phyloP scores from a whole-genome alignment of 2,113 vertebrate species.

The Salvelinus sp. region DNA sequence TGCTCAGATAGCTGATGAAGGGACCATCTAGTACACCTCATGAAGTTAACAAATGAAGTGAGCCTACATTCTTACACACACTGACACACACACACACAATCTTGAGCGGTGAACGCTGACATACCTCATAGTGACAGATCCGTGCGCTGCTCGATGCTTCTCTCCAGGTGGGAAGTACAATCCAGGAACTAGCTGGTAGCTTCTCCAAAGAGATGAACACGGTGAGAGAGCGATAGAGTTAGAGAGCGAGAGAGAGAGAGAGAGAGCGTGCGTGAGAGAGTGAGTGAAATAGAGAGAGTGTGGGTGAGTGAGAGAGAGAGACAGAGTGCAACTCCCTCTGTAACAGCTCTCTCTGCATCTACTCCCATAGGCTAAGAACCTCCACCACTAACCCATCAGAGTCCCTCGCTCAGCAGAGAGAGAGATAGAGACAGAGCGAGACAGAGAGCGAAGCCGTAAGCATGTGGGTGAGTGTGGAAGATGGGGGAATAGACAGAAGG shows the following conservation, averaged over 20 bases:
- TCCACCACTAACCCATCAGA: conserved; percentile 62
- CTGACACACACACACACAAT: conserved; percentile 4
- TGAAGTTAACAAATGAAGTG: too few relatives aligned
- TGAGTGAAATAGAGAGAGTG: conserved; percentile 23
- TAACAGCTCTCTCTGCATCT: conserved; percentile 42
- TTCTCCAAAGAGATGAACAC: conserved; percentile 41
- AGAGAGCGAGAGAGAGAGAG: conserved; percentile 20
- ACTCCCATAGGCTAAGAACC: conserved; percentile 62
- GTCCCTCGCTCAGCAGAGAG: background rate
- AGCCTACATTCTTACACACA: background rate
- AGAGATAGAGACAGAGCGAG: background rate
- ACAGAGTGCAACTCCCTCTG: conserved; percentile 33
- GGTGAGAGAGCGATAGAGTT: conserved; percentile 20
- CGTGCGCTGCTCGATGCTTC: conserved; percentile 21
- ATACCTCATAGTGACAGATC: conserved; percentile 59
- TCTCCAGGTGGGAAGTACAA: conserved; percentile 39
- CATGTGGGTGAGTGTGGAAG: conserved; percentile 5
- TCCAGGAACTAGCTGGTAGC: conserved; percentile 39
- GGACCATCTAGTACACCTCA: too few relatives aligned
- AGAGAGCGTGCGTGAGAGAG: conserved; percentile 24
- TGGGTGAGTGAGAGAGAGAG: conserved; percentile 23
- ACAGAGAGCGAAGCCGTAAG: background rate
- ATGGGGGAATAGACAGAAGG: background rate
- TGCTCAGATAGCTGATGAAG: too few relatives aligned
- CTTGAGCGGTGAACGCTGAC: conserved; percentile 7